Evolutionary conservation across 2,888 invertebrate species (phyloP), one percentile per base, ranked within the genome.

Genomic region (Megalurothrips usitatus): DNA sequence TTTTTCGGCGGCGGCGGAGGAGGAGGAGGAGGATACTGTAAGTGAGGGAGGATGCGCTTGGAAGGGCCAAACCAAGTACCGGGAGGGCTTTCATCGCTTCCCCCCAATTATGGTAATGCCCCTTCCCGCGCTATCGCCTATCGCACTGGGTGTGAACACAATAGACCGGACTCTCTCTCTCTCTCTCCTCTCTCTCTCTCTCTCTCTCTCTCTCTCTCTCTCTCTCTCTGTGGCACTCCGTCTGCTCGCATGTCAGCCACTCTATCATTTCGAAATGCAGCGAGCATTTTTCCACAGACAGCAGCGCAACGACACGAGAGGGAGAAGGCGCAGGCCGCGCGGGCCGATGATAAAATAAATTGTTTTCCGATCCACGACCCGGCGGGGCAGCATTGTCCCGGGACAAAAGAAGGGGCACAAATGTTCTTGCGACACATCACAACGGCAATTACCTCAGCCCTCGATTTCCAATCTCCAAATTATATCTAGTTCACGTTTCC

Each of bases 41-140:
- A n/a, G n/a, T n/a, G n/a, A n/a, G 58, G 58, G 58, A 6, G 58
- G 58, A 58, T 58, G 34, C 34, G 34, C 34, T 43, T 43, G 34
- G 34, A 43, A 43, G 34, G 34, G 34, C 34, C 34, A 43, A 43
- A 43, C 3, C 34, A 43, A 43, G 34, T 43, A 43, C 58, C 58
- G 14, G 58, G 58, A n/a, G 23, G 68, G 68, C 68, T 26, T 75
- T 75, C 68, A 75, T 75, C 68, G 68, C 26, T 17, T 75, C 23
- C 68, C 68, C 68, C 68, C 68, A 75, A 75, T 75, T 75, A 75
- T 75, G 68, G 68, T 23, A 75, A 75, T 75, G 68, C 68, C 26
- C 68, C 58, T 58, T 19, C n/a, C 58, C 58, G 58, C 58, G 58
- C 14, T 43, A 43, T 43, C 34, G 34, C 58, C 58, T n/a, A 58